phyloP scores from a whole-genome alignment of 2,113 vertebrate genomes.

The Spheniscus mendiculus region DNA sequence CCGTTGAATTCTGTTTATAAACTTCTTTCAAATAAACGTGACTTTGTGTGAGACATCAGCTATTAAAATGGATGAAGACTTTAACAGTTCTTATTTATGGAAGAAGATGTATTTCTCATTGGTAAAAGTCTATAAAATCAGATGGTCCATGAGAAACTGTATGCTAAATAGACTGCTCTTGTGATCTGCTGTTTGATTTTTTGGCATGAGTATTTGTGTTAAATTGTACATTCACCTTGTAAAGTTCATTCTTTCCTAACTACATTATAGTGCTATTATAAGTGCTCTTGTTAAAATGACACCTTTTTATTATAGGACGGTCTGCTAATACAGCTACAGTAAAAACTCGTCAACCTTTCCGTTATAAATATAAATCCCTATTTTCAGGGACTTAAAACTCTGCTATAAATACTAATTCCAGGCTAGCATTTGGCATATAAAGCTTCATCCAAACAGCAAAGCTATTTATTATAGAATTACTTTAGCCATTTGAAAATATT shows the following conservation, averaged over 20 bases:
- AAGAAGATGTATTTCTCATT: neutral
- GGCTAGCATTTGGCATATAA: neutral
- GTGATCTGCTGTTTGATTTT: neutral
- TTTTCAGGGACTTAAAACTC: neutral
- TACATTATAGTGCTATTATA: conserved; percentile 6
- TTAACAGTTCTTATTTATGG: neutral
- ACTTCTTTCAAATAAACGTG: neutral
- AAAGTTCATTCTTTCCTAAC: conserved; percentile 40
- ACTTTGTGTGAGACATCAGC: neutral
- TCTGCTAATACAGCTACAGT: neutral
- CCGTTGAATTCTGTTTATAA: neutral
- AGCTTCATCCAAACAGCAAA: neutral
- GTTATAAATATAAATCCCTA: conserved; percentile 1
- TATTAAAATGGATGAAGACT: neutral
- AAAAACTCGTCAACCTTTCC: neutral
- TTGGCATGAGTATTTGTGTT: neutral
- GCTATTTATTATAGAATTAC: neutral
- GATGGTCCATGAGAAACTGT: neutral
- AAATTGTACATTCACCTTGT: conserved; percentile 15
- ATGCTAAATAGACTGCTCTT: neutral
- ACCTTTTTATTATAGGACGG: conserved; percentile 20
- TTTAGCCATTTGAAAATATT: neutral
- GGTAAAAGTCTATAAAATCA: neutral
- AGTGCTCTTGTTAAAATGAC: conserved; percentile 20
- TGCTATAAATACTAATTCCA: neutral